Conservation (phyloP, 2,888 invertebrate species). For the Rhagophthalmus giganteus region DNA sequence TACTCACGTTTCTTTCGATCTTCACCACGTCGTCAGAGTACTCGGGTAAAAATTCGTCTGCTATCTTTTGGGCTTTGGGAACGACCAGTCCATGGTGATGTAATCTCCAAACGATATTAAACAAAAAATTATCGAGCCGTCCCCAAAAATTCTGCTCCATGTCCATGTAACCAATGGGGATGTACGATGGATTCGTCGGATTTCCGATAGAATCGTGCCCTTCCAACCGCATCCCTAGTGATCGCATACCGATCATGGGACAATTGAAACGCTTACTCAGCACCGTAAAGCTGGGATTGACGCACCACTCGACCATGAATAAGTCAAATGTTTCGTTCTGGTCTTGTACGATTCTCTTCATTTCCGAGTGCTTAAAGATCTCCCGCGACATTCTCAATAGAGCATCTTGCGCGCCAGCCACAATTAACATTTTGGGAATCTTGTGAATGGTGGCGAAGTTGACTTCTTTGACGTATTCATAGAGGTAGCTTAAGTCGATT, state of each 20-base stretch:
- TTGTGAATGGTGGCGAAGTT: background rate
- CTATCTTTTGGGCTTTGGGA: constrained; percentile 23
- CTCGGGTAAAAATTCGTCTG: constrained; percentile 22
- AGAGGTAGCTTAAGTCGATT: constrained; percentile 21
- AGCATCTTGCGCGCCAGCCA: background rate
- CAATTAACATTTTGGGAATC: background rate
- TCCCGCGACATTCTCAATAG: constrained; percentile 4
- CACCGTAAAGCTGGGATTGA: constrained; percentile 17
- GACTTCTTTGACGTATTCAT: background rate
- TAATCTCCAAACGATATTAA: constrained; percentile 22
- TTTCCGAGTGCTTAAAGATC: constrained; percentile 15
- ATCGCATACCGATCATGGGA: constrained; percentile 29
- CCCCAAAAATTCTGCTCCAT: constrained; percentile 20
- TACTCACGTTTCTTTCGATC: constrained; percentile 29
- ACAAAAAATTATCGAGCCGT: constrained; percentile 24
- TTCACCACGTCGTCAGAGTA: constrained; percentile 18
- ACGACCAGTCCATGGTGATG: constrained; percentile 26
- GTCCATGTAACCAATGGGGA: constrained; percentile 21
- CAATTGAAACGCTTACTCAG: constrained; percentile 28
- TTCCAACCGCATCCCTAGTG: constrained; percentile 26
- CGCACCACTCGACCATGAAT: constrained; percentile 27
- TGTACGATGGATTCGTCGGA: constrained; percentile 32
- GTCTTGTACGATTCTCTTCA: constrained; percentile 18
- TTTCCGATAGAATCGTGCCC: constrained; percentile 31
- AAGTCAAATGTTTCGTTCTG: constrained; percentile 28